These are phyloP conservation scores for Montipora cactus DNA, from an alignment of 64 coral and sea anemone genomes.

Conservation along the genomic window DNA sequence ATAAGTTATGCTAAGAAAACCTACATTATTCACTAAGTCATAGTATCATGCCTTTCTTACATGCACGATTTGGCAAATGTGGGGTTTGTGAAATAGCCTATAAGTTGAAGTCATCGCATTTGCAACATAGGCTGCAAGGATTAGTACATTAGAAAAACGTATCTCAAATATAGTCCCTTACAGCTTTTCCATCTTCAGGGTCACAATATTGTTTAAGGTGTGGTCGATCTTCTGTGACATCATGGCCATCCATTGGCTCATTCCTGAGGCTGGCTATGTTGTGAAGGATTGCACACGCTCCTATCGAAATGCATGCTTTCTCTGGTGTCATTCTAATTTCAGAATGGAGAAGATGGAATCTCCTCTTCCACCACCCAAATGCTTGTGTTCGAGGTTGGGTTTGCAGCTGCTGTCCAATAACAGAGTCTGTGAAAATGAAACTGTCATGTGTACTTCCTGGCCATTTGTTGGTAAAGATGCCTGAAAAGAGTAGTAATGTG, in stretches of 20 bases:
- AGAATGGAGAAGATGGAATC: slow-evolving; percentile 45
- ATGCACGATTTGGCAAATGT: neutral
- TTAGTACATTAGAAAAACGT: neutral
- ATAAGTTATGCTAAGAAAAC: neutral
- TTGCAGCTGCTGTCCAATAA: slow-evolving; percentile 3
- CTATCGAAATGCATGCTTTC: neutral
- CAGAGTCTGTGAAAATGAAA: slow-evolving; percentile 37
- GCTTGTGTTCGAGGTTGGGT: neutral
- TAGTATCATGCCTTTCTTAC: neutral
- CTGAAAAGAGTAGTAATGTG: neutral
- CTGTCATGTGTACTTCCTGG: slow-evolving; percentile 35
- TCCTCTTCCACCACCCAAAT: slow-evolving; percentile 62
- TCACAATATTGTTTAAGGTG: neutral
- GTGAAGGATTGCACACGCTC: neutral
- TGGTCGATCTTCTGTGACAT: neutral
- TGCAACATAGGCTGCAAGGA: too few relatives aligned
- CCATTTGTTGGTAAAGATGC: slow-evolving; percentile 32
- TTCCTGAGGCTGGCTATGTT: slow-evolving; percentile 19
- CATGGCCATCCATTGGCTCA: neutral
- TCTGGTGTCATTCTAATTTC: neutral
- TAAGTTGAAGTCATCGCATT: too few relatives aligned
- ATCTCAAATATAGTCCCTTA: neutral
- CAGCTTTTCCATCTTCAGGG: slow-evolving; percentile 20
- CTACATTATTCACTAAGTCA: neutral
- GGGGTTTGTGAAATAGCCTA: too few relatives aligned